Conservation (phyloP, 2,113 vertebrate genomes). For the Thunnus maccoyii region DNA sequence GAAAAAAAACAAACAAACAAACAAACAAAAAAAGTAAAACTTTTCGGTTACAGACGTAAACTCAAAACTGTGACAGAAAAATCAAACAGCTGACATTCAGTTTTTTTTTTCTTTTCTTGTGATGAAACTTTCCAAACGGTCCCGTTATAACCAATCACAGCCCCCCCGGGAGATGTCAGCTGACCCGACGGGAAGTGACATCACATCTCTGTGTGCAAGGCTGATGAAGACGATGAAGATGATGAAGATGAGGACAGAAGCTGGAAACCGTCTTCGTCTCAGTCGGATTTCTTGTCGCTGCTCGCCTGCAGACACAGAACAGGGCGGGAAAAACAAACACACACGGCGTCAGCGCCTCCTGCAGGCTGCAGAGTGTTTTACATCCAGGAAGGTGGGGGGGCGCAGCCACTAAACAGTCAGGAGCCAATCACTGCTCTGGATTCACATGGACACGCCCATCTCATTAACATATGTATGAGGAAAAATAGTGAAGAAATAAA, state of each 20-base stretch:
- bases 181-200: conserved; percentile 21
- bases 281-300: conserved; percentile 84
- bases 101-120: neutral
- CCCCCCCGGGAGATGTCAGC: neutral
- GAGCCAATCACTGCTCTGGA: no score
- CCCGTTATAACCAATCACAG: conserved; percentile 33
- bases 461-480: no score
- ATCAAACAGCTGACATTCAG: neutral
- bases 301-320: conserved; percentile 68
- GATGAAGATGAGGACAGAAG: conserved; percentile 32
- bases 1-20: neutral
- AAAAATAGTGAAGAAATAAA: no score
- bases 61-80: no score
- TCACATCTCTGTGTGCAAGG: neutral
- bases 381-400: neutral
- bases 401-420: neutral
- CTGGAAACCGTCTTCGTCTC: conserved; percentile 31
- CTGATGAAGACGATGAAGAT: neutral
- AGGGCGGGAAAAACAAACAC: neutral
- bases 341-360: neutral
- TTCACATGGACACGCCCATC: no score
- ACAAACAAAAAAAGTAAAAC: no score
- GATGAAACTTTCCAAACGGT: neutral
- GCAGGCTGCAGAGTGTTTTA: neutral
- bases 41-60: neutral